Conservation (phyloP, 2,888 invertebrate species). For the Latrodectus elegans region DNA sequence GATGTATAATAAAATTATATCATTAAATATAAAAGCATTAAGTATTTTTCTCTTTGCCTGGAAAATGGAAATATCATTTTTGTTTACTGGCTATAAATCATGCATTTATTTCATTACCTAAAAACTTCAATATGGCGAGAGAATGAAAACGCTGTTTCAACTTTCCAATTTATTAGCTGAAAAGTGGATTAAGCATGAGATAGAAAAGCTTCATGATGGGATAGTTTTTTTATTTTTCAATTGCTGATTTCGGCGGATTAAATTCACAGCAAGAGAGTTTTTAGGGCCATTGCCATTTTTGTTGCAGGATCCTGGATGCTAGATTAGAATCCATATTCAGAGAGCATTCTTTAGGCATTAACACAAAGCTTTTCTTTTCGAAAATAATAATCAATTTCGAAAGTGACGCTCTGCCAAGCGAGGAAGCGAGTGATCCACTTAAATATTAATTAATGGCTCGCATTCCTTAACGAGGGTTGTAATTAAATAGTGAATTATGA, state of each 20-base stretch:
- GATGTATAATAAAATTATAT: constrained; percentile 39
- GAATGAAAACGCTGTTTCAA: constrained; percentile 11
- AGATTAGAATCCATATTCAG: constrained; percentile 64
- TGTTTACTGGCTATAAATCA: constrained; percentile 60
- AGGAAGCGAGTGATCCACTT: constrained; percentile 62
- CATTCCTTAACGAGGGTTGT: constrained; percentile 64
- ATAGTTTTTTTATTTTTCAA: constrained; percentile 54
- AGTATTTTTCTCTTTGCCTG: constrained; percentile 21
- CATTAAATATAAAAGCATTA: constrained; percentile 53
- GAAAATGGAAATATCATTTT: constrained; percentile 37
- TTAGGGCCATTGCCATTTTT: constrained; percentile 52
- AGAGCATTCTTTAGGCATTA: constrained; percentile 57
- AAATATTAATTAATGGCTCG: constrained; percentile 68
- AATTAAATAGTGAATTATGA: constrained; percentile 69
- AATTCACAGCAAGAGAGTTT: constrained; percentile 8
- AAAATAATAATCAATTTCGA: constrained; percentile 59
- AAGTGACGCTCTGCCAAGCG: constrained; percentile 58
- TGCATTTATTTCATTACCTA: constrained; percentile 53
- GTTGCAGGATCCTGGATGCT: constrained; percentile 27
- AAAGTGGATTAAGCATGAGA: constrained; percentile 53
- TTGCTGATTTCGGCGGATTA: constrained; percentile 63
- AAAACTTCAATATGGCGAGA: constrained; percentile 31
- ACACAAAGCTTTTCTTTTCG: constrained; percentile 35
- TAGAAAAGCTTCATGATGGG: neutral
- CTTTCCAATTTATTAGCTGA: constrained; percentile 54